Evolutionary conservation across 2,888 invertebrate genomes (phyloP), one percentile per base, ranked within the genome.

Genomic region (Thymelicus sylvestris): DNA sequence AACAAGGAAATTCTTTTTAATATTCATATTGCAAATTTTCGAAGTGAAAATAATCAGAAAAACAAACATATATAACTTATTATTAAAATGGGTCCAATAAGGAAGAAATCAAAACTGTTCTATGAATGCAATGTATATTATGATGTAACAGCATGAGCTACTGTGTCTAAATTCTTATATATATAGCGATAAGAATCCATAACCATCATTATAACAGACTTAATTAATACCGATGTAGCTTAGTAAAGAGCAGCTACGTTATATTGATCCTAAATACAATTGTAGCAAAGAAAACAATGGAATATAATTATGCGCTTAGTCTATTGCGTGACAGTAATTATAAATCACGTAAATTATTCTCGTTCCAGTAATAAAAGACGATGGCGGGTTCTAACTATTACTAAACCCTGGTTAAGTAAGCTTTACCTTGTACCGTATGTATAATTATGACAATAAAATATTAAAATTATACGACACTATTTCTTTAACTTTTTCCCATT

Each of bases 251-350:
- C n/a, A 12, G 44, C 44, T 44, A 44, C 3, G 12, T 19, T 64
- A 64, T 52, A 64, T 62, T 47, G 24, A 31, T 24, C 39, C 50
- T 39, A 19, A 61, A 64, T 19, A 52, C 38, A 48, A 64, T 52
- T 52, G 64, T 64, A 48, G 39, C 39, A 50, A 52, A 64, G 10
- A n/a, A 52, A 52, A 52, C 50, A 52, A 52, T 52, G 50, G 50
- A 19, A 3, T 52, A 52, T 19, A 15, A 19, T 52, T 50, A 50
- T 1, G 48, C 48, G 48, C 48, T 50, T n/a, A 6, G 15, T 52
- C 7, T 52, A 52, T 52, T 52, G 50, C 50, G 50, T 52, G 50
- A 52, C 19, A 52, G 50, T 52, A 52, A 52, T 52, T 52, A 52
- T 52, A 52, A 52, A 52, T 15, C 50, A 19, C 50, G 50, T 52